A percentile compares a stretch with the other conserved stretches of the same genome.
Evolutionary conservation across 2,113 vertebrate genomes (phyloP).

Genomic region (Chelonoidis abingdonii): DNA sequence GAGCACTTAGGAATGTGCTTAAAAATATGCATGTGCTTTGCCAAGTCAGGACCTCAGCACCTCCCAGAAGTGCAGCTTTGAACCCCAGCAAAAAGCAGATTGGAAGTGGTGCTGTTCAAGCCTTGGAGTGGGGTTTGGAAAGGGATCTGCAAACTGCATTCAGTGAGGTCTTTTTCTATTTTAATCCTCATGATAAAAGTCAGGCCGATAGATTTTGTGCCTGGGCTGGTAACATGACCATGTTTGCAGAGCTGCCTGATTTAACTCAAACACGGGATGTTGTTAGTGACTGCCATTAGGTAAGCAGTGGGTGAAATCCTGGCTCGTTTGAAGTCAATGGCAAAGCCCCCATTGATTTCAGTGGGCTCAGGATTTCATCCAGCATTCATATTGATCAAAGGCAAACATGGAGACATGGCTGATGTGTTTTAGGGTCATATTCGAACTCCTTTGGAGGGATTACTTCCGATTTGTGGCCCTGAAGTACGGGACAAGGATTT

Average conservation of each 20-base stretch:
- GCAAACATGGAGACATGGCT: neutral
- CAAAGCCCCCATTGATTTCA: neutral
- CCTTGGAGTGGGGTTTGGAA: neutral
- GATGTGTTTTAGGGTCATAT: constrained; percentile 83
- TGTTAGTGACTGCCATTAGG: neutral
- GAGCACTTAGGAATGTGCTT: constrained; percentile 30
- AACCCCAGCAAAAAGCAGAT: rapidly evolving
- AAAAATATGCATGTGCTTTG: neutral
- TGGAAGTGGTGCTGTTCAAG: neutral
- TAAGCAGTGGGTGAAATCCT: neutral
- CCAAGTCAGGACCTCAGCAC: neutral
- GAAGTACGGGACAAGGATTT: constrained; percentile 84
- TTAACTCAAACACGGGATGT: rapidly evolving
- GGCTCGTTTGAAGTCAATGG: neutral
- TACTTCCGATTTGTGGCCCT: constrained; percentile 86
- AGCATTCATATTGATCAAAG: neutral
- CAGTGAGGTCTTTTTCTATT: neutral
- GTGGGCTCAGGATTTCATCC: neutral
- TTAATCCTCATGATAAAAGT: neutral
- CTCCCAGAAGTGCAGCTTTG: neutral
- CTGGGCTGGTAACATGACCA: rapidly evolving
- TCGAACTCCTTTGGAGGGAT: constrained; percentile 88
- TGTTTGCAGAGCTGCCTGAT: rapidly evolving
- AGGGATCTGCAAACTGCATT: neutral
- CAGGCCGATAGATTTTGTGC: neutral